Evolutionary conservation across 1,140 invertebrate species (phyloP), one percentile per base, ranked within the genome.

Genomic region (Metopolophium dirhodum): DNA sequence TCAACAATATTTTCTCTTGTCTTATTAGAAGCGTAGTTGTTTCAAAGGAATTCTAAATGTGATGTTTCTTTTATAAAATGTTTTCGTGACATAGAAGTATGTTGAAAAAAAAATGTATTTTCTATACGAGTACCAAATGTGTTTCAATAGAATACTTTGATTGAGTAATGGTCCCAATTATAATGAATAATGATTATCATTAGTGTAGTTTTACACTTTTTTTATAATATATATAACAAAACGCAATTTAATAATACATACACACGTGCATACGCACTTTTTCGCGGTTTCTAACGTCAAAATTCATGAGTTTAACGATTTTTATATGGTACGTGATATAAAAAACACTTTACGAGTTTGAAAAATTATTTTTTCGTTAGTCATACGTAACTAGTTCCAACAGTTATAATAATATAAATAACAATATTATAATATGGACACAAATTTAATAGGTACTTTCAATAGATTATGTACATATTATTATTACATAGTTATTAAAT

Each of bases 161-260:
- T 92, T 85, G 91, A 83, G 35, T 91, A 91, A 92, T 54, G 77
- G 23, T 85, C 7, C 77, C 82, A 93, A 93, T 93, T 86, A 93
- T 54, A 93, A 93, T 86, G 91, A 93, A 54, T 30, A 35, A 93
- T 85, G 35, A 35, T 91, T 57, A 51, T 35, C 49, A 90, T 90
- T 57, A 90, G 47, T 77, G 61, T 35, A 90, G 51, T 90, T 41
- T 57, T 35, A 41, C 7, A 37, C n/a, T 37, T 90, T 41, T 89
- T 54, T 26, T 61, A 26, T 88, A 7, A 22, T 23, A 30, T n/a
- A 68, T 30, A 68, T n/a, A 68, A 89, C 35, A 90, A n/a, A 88
- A 54, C 35, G n/a, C 20, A 54, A 87, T 49, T 87, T 7, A 87
- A 87, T 87, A 87, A n/a, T 47, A 45, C 30, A 49, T 87, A n/a